These are phyloP conservation scores for Rhingia campestris DNA, from an alignment of 2,888 invertebrate species.

Conservation along the genomic window DNA sequence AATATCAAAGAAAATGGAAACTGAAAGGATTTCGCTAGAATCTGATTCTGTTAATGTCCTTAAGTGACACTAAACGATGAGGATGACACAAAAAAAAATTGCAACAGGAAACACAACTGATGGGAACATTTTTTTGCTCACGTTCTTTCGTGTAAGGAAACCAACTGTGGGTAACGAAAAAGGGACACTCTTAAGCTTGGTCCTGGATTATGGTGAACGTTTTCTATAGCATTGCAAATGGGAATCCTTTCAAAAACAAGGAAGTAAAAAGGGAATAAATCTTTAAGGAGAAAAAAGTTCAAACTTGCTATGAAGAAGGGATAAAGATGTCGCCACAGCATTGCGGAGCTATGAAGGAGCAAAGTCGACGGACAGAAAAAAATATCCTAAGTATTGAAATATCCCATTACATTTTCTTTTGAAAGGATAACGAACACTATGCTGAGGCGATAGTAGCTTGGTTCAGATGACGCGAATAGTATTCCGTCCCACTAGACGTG, in stretches of 20 bases:
- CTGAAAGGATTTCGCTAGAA: slow-evolving; percentile 55
- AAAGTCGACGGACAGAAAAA: slow-evolving; percentile 20
- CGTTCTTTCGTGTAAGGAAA: background rate
- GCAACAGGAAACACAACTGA: slow-evolving; percentile 55
- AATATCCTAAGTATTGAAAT: slow-evolving; percentile 56
- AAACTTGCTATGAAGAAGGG: slow-evolving; percentile 49
- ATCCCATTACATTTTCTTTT: slow-evolving; percentile 67
- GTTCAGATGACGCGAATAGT: slow-evolving; percentile 62
- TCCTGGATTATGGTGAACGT: slow-evolving; percentile 63
- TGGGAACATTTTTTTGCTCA: slow-evolving; percentile 31
- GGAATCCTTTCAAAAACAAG: slow-evolving; percentile 67
- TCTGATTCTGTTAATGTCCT: slow-evolving; percentile 71
- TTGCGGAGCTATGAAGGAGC: slow-evolving; percentile 14
- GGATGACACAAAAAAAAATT: slow-evolving; percentile 64
- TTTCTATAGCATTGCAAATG: slow-evolving; percentile 51
- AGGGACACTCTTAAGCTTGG: slow-evolving; percentile 61
- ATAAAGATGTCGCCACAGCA: slow-evolving; percentile 47
- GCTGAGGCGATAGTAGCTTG: slow-evolving; percentile 53
- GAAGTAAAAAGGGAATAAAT: slow-evolving; percentile 64
- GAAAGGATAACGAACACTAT: slow-evolving; percentile 64
- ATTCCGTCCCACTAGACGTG: slow-evolving; percentile 36
- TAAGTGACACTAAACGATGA: slow-evolving; percentile 73
- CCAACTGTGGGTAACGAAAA: slow-evolving; percentile 14
- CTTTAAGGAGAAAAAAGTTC: slow-evolving; percentile 57
- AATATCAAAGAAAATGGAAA: slow-evolving; percentile 62